Percentiles rank a stretch among this genome's conserved stretches.
Conservation (phyloP, 1,140 invertebrate species). For the Vanessa tameamea region DNA sequence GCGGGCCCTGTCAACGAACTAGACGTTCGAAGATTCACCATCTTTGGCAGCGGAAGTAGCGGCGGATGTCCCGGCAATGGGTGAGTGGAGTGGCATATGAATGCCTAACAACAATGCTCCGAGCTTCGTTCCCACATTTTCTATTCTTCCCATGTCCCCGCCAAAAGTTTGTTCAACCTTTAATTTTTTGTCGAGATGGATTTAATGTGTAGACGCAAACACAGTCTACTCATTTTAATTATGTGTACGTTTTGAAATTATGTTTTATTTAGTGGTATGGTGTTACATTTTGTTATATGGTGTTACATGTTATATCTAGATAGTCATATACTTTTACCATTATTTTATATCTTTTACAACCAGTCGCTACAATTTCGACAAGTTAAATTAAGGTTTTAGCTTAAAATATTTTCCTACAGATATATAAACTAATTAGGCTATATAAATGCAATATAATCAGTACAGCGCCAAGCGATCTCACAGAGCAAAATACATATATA, state of each 20-base stretch:
- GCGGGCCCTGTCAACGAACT: slow-evolving; percentile 73
- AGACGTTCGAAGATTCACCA: slow-evolving; percentile 69
- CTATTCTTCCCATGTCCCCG: slow-evolving; percentile 73
- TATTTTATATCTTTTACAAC: too few relatives aligned
- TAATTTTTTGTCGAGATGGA: slow-evolving; percentile 72
- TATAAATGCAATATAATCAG: too few relatives aligned
- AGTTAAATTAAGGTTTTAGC: too few relatives aligned
- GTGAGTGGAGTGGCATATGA: slow-evolving; percentile 76
- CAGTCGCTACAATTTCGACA: too few relatives aligned
- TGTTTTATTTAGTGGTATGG: not conserved
- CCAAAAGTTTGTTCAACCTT: slow-evolving; percentile 79
- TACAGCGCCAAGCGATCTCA: too few relatives aligned
- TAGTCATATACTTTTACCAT: too few relatives aligned
- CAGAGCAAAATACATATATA: too few relatives aligned
- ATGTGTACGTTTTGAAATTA: not conserved
- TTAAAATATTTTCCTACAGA: too few relatives aligned
- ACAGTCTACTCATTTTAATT: slow-evolving; percentile 17
- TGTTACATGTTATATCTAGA: too few relatives aligned
- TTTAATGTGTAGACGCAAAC: slow-evolving; percentile 47
- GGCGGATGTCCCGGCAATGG: slow-evolving; percentile 78
- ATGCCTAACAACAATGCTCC: slow-evolving; percentile 74
- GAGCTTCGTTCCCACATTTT: slow-evolving; percentile 72
- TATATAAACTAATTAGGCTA: too few relatives aligned
- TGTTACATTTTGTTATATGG: not conserved
- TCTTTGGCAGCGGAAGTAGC: slow-evolving; percentile 79